Evolutionary conservation across 2,797 vertebrate genomes (phyloP), one percentile per base, ranked within the genome.

Genomic region (Balearica regulorum): DNA sequence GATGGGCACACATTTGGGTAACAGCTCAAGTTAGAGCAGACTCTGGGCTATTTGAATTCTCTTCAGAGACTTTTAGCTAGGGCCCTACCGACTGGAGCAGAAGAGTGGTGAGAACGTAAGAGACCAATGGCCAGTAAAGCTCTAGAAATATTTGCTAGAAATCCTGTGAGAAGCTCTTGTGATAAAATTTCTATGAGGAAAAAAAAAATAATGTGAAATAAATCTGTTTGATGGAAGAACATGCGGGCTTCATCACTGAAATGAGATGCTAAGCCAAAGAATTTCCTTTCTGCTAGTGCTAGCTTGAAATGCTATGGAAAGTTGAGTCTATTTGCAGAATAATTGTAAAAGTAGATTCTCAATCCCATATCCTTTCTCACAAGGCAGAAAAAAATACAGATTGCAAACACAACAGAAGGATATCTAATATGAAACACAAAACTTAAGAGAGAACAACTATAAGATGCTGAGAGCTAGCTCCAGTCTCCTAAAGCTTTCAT

Each of bases 1-100:
- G 54, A 83, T 93, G 93, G 70, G 87, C 58, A 8, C 48, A 54
- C 46, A 39, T 94, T 96, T 96, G 69, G 39, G 46, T 83, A 88
- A 66, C 54, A 64, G 70, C 77, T 94, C 37, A 60, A 82, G 51
- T 77, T 37, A 76, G 39, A 93, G 62, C 43, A 80, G 43, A 26
- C 48, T 92, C 39, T 55, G 54, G 72, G 35, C 72, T 86, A 29
- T 37, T 51, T 51, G 61, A 18, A 66, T 79, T 91, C 39, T 48
- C 66, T 86, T 66, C 31, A 71, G 72, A 80, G 33, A 72, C 51
- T 76, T 87, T 61, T 44, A 93, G 35, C 26, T 69, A 35, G 22
- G 44, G 62, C 91, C 10, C 26, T 89, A 43, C n/a, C 49, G 73
- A 13, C 44, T 89, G n/a, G 48, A 65, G 29, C 43, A 93, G 35